phyloP scores from a whole-genome alignment of 2,113 vertebrate species.

The Rynchops niger region DNA sequence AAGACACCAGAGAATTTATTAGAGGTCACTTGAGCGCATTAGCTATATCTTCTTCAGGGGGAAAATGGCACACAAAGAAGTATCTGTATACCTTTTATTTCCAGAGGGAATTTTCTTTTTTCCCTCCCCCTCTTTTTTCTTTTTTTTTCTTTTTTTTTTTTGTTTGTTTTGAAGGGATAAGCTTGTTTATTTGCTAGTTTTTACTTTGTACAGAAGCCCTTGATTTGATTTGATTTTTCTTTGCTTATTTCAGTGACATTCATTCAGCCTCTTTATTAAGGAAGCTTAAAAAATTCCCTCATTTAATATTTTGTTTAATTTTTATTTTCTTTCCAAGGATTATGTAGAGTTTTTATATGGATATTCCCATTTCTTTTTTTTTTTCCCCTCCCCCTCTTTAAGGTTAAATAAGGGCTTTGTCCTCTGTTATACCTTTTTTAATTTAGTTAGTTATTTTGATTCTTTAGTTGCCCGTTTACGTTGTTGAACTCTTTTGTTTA shows the following conservation, averaged over 20 bases:
- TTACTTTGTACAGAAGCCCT: constrained; percentile 59
- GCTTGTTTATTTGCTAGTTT: constrained; percentile 76
- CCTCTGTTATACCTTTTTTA: constrained; percentile 52
- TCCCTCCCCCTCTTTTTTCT: not conserved
- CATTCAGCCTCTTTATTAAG: constrained; percentile 75
- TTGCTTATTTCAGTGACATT: constrained; percentile 81
- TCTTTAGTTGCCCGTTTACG: constrained; percentile 75
- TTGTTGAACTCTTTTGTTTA: constrained; percentile 74
- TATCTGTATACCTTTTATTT: constrained; percentile 76
- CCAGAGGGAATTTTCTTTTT: constrained; percentile 80
- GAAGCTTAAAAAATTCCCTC: constrained; percentile 70
- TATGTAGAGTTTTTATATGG: constrained; percentile 2
- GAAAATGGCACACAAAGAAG: constrained; percentile 70
- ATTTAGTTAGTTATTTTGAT: constrained; percentile 53
- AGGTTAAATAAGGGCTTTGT: constrained; percentile 51
- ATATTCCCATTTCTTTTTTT: not conserved
- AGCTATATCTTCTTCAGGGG: constrained; percentile 83
- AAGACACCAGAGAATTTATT: constrained; percentile 94
- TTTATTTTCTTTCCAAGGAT: constrained; percentile 56
- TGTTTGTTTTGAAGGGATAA: constrained; percentile 65
- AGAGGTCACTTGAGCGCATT: constrained; percentile 88
- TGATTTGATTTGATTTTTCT: constrained; percentile 58
- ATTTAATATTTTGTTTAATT: constrained; percentile 74
- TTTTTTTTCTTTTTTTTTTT: constrained; percentile 44
- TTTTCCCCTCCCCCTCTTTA: not conserved